A percentile compares a stretch with the other conserved stretches of the same genome.
Conservation (phyloP, 2,888 invertebrate species). For the Eristalinus aeneus region DNA sequence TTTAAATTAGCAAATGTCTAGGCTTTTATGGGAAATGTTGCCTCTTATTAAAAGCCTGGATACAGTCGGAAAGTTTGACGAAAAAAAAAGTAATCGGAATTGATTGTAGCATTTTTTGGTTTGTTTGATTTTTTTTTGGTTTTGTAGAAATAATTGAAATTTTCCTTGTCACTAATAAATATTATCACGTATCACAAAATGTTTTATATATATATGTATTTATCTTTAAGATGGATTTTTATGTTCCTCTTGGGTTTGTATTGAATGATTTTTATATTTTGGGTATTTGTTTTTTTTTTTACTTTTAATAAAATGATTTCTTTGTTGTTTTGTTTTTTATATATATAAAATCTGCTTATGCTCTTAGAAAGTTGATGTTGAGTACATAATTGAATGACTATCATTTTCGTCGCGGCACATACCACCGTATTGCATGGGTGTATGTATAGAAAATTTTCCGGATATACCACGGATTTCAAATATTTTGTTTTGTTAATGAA, state of each 20-base stretch:
- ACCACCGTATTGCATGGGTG: not conserved
- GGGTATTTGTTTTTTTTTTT: not conserved
- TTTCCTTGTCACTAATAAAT: slow-evolving; percentile 27
- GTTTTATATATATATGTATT: slow-evolving; percentile 2
- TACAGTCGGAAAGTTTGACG: not conserved
- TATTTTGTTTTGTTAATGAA: not conserved
- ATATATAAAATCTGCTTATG: slow-evolving; percentile 24
- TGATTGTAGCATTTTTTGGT: slow-evolving; percentile 1
- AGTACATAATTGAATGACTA: slow-evolving; percentile 3
- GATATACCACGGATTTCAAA: not conserved
- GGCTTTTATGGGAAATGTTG: not conserved
- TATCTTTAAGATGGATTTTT: not conserved
- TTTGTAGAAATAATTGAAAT: slow-evolving; percentile 10
- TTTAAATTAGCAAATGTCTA: not conserved
- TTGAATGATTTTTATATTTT: slow-evolving; percentile 4
- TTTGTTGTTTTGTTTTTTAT: not conserved
- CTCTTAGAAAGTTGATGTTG: slow-evolving; percentile 1
- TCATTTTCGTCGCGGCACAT: not conserved
- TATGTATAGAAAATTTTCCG: slow-evolving; percentile 1
- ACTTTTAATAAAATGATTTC: not conserved
- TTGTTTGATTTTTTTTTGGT: slow-evolving; percentile 9
- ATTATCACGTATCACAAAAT: slow-evolving; percentile 67
- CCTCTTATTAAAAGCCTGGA: not conserved
- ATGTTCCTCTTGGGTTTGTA: slow-evolving; percentile 6
- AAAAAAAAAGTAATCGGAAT: not conserved